Conservation (phyloP, 2,888 invertebrate species). For the Dryococelus australis region DNA sequence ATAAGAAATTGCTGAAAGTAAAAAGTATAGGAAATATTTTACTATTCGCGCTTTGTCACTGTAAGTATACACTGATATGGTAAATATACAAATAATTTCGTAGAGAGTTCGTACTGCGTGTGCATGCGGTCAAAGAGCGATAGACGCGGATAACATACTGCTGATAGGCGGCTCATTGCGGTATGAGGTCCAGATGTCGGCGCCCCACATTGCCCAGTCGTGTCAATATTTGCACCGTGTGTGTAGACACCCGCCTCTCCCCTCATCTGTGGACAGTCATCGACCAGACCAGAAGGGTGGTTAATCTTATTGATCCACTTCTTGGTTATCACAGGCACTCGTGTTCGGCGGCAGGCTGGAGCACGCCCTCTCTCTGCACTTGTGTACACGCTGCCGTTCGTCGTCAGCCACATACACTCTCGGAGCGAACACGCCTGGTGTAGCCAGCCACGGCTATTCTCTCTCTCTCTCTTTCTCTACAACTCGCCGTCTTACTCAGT, state of each 20-base stretch:
- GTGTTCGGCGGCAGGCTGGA: not conserved
- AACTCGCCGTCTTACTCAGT: slow-evolving; percentile 37
- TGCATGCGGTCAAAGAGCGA: not conserved
- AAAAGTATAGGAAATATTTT: no score
- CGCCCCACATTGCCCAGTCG: not conserved
- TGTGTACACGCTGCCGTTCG: not conserved
- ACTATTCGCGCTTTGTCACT: no score
- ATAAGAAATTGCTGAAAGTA: no score
- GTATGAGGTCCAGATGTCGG: not conserved
- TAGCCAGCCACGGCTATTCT: not conserved
- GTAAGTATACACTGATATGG: no score
- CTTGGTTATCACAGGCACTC: not conserved
- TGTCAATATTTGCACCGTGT: not conserved
- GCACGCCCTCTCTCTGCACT: not conserved
- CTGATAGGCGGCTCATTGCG: not conserved
- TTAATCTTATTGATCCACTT: slow-evolving; percentile 16
- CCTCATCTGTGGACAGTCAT: no score
- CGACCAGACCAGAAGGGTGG: not conserved
- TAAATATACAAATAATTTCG: no score
- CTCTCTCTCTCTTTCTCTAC: not conserved
- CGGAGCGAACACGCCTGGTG: not conserved
- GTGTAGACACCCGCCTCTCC: not conserved
- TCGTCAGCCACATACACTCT: not conserved
- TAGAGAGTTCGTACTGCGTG: no score
- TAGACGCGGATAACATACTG: not conserved